Percentiles rank a stretch among this genome's conserved stretches.
These are phyloP conservation scores for Acanthosepion pharaonis DNA, from an alignment of 2,888 invertebrate species.

Conservation along the genomic window DNA sequence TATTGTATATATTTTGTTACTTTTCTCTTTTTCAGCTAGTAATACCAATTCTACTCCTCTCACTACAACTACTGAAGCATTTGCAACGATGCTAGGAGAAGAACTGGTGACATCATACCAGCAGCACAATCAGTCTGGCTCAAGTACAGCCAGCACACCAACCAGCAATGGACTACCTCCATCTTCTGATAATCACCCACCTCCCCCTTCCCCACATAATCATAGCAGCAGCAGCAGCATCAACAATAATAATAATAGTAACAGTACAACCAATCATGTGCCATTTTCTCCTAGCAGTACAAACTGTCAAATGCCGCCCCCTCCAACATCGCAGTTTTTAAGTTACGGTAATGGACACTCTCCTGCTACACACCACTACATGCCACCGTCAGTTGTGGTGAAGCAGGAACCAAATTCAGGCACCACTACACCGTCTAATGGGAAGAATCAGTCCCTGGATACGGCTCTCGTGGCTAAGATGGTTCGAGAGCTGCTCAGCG, in stretches of 20 bases:
- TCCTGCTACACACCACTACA: slow-evolving; percentile 51
- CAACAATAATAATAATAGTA: slow-evolving; percentile 49
- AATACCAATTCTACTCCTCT: slow-evolving; percentile 56
- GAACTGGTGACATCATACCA: slow-evolving; percentile 82
- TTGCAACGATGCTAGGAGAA: slow-evolving; percentile 81
- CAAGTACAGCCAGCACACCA: slow-evolving; percentile 43
- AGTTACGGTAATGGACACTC: slow-evolving; percentile 50
- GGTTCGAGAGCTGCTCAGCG: slow-evolving; percentile 93
- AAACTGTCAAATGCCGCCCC: slow-evolving; percentile 48
- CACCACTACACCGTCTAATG: slow-evolving; percentile 49
- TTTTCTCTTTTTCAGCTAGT: slow-evolving; percentile 11
- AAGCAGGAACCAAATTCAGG: slow-evolving; percentile 52
- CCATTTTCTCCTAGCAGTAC: slow-evolving; percentile 48
- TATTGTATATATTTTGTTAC: neutral
- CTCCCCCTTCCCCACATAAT: slow-evolving; percentile 48
- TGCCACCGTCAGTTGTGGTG: slow-evolving; percentile 53
- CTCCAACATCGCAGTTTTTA: slow-evolving; percentile 49
- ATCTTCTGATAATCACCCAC: slow-evolving; percentile 46
- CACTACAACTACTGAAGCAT: slow-evolving; percentile 72
- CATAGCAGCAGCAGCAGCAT: slow-evolving; percentile 46
- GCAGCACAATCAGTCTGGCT: slow-evolving; percentile 47
- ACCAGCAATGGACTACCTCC: slow-evolving; percentile 47
- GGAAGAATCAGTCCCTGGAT: slow-evolving; percentile 90
- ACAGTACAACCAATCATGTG: slow-evolving; percentile 49
- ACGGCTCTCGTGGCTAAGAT: slow-evolving; percentile 93